These are phyloP conservation scores for Chlorops oryzae DNA, from an alignment of 1,140 invertebrate genomes.

Conservation along the genomic window DNA sequence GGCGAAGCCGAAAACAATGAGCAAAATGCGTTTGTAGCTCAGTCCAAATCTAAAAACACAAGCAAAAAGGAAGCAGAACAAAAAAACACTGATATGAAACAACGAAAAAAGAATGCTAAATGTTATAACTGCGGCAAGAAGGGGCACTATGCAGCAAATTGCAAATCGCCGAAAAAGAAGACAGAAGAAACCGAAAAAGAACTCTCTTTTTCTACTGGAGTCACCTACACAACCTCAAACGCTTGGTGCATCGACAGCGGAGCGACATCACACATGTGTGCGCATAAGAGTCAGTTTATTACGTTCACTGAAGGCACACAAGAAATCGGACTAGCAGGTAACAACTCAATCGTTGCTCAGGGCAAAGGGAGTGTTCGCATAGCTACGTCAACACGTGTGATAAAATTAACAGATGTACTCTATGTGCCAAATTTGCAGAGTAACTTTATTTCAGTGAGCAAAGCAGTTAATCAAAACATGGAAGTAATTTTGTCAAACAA, in stretches of 20 bases:
- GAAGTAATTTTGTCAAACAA: background rate
- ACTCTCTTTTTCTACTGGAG: background rate
- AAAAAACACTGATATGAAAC: background rate
- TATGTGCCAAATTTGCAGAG: slow-evolving; percentile 7
- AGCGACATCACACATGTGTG: slow-evolving; percentile 10
- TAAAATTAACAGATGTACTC: slow-evolving; percentile 4
- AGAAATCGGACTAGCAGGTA: slow-evolving; percentile 2
- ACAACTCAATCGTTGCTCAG: slow-evolving; percentile 1
- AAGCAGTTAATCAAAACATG: slow-evolving; percentile 5
- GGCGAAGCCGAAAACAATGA: background rate
- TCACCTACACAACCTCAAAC: background rate
- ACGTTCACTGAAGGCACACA: background rate
- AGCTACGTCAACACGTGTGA: background rate
- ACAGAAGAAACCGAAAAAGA: background rate
- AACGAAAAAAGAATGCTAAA: too few species aligned
- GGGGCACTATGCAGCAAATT: background rate
- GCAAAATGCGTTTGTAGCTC: background rate
- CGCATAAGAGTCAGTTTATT: background rate
- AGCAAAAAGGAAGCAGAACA: background rate
- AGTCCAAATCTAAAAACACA: background rate
- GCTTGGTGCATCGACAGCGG: slow-evolving; percentile 12
- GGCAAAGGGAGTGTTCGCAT: slow-evolving; percentile 2
- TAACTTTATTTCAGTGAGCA: slow-evolving; percentile 10
- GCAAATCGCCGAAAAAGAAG: background rate
- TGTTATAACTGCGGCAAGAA: background rate